A percentile compares a stretch with the other conserved stretches of the same genome.
Evolutionary conservation across 92 coral and sea anemone genomes (phyloP).

Genomic region (Heteractis magnifica): DNA sequence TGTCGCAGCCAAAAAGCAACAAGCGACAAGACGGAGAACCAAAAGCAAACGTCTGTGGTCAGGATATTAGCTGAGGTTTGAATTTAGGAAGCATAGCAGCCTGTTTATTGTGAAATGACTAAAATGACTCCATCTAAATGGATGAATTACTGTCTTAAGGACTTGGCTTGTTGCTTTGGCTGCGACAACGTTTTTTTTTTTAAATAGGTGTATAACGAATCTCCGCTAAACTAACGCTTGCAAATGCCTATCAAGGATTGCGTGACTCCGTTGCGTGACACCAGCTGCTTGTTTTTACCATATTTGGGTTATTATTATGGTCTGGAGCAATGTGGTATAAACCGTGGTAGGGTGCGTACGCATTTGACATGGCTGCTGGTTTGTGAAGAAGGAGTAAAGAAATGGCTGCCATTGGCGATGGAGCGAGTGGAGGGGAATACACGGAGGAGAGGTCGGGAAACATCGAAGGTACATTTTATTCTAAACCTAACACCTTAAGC

Average conservation of each 20-base stretch:
- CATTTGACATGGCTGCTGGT: constrained; percentile 90
- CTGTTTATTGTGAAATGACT: no score
- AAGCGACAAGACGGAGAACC: no score
- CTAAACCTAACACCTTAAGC: constrained; percentile 14
- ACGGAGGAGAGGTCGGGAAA: constrained; percentile 82
- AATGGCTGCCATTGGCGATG: constrained; percentile 89
- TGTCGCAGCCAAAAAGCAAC: no score
- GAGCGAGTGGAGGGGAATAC: constrained; percentile 92
- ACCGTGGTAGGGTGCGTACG: constrained; percentile 88
- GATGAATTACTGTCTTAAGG: no score
- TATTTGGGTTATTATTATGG: constrained; percentile 66
- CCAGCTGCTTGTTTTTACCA: constrained; percentile 30
- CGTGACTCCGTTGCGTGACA: constrained; percentile 37
- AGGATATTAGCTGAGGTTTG: no score
- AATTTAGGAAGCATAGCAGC: no score
- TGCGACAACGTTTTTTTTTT: no score
- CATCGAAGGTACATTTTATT: constrained; percentile 63
- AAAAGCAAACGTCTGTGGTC: no score
- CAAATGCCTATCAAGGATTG: not conserved
- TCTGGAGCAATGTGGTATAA: constrained; percentile 52
- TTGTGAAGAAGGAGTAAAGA: constrained; percentile 83
- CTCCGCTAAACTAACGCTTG: not conserved
- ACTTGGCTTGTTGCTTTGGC: no score
- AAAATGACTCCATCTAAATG: no score
- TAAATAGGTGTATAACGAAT: no score